Base-by-base conservation (phyloP, 2,113 vertebrate species). In the Gavialis gangeticus region DNA sequence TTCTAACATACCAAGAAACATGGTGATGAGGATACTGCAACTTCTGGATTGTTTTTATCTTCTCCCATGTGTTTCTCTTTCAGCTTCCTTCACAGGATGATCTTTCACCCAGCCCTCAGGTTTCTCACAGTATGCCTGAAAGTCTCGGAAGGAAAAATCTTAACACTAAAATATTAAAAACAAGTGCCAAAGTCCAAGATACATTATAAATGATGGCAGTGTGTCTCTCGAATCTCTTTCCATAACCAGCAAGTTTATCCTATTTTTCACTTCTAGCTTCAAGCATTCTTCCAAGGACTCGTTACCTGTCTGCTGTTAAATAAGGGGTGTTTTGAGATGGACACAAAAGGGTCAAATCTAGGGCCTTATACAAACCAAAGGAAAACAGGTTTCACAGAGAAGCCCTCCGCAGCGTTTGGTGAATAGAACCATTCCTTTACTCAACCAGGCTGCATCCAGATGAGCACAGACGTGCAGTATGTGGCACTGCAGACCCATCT, bases 111-210 rank as follows among this genome's bases (percentile, higher is more conserved):
- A 19, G 87, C 28, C 58, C 58, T 79, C 75, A 86, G 85, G 77
- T 82, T 96, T 94, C 86, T 79, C 83, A 81, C 93, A 79, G 64
- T 69, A 30, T 21, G 66, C n/a, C n/a, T 69, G 66, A 69, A 62
- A 93, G 80, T 71, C 92, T 55, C 37, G 82, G 69, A 69, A 21
- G n/a, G 66, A 79, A 78, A 88, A 96, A 95, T 78, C 88, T 82
- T 73, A 85, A 66, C 58, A 93, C 88, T 96, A 91, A 96, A 89
- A 82, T 75, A 58, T 92, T 85, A 96, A 91, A 93, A 93, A 95
- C 88, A 91, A 88, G 94, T 96, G 93, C 82, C 94, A 91, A 95
- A 95, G 78, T 91, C 87, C 82, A 80, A 85, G 94, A 69, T 83
- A 93, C 96, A 96, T 17, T 34, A 18, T 88, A 96, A 82, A 90